Evolutionary conservation across 2,113 vertebrate species (phyloP), one percentile per base, ranked within the genome.

Genomic region (Pao palembangensis): DNA sequence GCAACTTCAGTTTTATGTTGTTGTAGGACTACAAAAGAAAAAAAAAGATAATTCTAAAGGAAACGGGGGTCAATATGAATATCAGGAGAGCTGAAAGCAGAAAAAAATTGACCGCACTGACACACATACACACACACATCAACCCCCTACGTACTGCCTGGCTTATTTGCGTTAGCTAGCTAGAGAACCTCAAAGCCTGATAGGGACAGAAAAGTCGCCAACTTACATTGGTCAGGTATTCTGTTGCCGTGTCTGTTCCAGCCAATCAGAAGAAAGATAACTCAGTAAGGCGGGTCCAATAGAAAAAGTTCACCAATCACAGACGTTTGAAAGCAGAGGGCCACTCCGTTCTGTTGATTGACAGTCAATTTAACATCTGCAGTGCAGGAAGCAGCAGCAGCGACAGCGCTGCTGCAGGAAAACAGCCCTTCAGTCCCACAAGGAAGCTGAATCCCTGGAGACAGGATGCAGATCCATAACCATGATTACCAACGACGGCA

Each of bases 1-100:
- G 68, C 82, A 85, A 88, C 90, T 85, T 91, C 91, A 92, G 91
- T 76, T 88, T 91, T 83, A 59, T 69, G 56, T 69, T 73, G 69
- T 80, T 74, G 62, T 78, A 57, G 66, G 58, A 41, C 77, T 69
- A 68, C 82, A 71, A 83, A 80, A 63, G 62, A 71, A 74, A 81
- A 80, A 87, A 84, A 51, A 18, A 56, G 41, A 72, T 16, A 7
- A 4, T 60, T 67, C 38, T 51, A 55, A 67, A 55, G 23, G 23
- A 49, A 48, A 63, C 46, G 12, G 41, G 10, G 44, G 46, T 10
- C 34, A 66, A 41, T 64, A 23, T 21, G 20, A 73, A 12, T 65
- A 46, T 51, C 61, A 66, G 61, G 49, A 49, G 55, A 64, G 51
- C 56, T 67, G 15, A 20, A 51, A 21, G 75, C 62, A 67, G 58